Evolutionary conservation across 2,888 invertebrate species (phyloP).

Genomic region (Crepidodera aurea): DNA sequence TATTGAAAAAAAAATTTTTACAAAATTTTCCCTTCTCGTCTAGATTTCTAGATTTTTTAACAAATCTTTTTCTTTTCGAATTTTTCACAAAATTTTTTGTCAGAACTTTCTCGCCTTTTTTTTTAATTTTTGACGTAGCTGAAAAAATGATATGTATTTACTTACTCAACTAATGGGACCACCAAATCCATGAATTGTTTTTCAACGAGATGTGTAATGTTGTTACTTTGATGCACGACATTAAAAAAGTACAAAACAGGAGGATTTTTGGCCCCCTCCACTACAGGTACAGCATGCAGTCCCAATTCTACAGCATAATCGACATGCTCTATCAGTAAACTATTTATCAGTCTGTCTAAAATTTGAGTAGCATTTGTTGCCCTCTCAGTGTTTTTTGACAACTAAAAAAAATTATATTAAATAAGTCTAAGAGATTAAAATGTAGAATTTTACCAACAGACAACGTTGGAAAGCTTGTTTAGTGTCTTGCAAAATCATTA

Average conservation of each 20-base stretch:
- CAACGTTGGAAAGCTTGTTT: constrained; percentile 91
- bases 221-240: constrained; percentile 91
- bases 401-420: constrained; percentile 58
- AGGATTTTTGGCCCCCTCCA: constrained; percentile 80
- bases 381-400: constrained; percentile 82
- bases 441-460: constrained; percentile 76
- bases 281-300: constrained; percentile 85
- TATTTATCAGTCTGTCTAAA: constrained; percentile 84
- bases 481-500: constrained; percentile 88
- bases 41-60: too few relatives aligned
- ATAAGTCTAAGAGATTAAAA: constrained; percentile 11
- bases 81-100: too few relatives aligned
- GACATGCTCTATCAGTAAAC: constrained; percentile 89
- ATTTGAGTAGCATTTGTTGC: constrained; percentile 81
- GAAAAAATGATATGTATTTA: too few relatives aligned
- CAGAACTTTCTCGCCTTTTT: too few relatives aligned
- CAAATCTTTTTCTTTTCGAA: too few relatives aligned
- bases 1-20: too few relatives aligned
- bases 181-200: constrained; percentile 92
- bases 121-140: too few relatives aligned
- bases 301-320: constrained; percentile 97
- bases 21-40: too few relatives aligned
- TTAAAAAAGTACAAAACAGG: constrained; percentile 94
- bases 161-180: constrained; percentile 86
- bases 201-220: constrained; percentile 90